These are phyloP conservation scores for Mythimna albipuncta DNA, from an alignment of 2,888 invertebrate genomes.

Conservation along the genomic window DNA sequence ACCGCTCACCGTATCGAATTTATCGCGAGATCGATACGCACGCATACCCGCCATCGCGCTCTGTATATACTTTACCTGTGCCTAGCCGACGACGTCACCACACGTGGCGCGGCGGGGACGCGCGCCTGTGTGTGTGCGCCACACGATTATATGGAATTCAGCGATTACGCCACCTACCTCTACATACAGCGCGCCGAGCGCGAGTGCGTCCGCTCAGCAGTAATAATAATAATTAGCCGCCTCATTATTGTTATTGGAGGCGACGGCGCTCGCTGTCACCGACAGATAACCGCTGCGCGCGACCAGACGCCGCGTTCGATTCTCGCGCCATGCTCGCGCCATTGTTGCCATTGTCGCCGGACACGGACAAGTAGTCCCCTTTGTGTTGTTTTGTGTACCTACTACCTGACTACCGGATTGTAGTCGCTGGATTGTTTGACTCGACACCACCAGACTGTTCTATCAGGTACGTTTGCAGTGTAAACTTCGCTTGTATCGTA, in stretches of 20 bases:
- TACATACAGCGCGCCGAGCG: slow-evolving; percentile 70
- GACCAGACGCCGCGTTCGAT: slow-evolving; percentile 73
- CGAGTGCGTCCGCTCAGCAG: slow-evolving; percentile 75
- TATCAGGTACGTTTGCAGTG: slow-evolving; percentile 76
- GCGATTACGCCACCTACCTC: slow-evolving; percentile 84
- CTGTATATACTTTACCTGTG: slow-evolving; percentile 74
- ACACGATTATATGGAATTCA: slow-evolving; percentile 83
- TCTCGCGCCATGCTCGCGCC: slow-evolving; percentile 65
- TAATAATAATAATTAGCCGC: slow-evolving; percentile 86
- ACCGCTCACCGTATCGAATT: slow-evolving; percentile 87
- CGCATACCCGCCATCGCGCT: slow-evolving; percentile 75
- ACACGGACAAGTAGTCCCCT: slow-evolving; percentile 72
- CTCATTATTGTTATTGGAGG: slow-evolving; percentile 83
- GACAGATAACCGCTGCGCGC: slow-evolving; percentile 79
- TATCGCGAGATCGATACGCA: slow-evolving; percentile 87
- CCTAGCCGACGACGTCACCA: slow-evolving; percentile 80
- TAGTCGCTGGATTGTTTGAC: slow-evolving; percentile 76
- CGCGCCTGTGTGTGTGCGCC: slow-evolving; percentile 73
- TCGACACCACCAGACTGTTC: slow-evolving; percentile 68
- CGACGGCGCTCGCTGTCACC: slow-evolving; percentile 77
- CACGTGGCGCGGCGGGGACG: slow-evolving; percentile 80
- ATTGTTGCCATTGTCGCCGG: slow-evolving; percentile 74
- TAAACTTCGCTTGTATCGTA: slow-evolving; percentile 76
- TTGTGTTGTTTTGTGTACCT: slow-evolving; percentile 72
- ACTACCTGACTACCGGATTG: slow-evolving; percentile 71